phyloP scores from a whole-genome alignment of 2,888 invertebrate genomes.

The Emesis castigata region DNA sequence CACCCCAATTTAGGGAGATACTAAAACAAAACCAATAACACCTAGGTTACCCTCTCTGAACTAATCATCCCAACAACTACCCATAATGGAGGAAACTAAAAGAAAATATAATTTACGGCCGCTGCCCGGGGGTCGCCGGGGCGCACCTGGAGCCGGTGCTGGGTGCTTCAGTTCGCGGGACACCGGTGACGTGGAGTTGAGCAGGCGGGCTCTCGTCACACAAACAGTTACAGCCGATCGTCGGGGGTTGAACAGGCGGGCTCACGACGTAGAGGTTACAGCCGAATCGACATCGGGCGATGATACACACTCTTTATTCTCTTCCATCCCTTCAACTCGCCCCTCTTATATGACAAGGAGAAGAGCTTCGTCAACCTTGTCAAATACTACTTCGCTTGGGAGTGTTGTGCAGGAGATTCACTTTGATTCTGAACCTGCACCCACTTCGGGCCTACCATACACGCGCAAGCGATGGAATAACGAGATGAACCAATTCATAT shows the following conservation, averaged over 20 bases:
- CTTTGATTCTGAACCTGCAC: conserved; percentile 31
- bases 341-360: conserved; percentile 35
- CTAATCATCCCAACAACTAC: not conserved
- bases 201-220: not conserved
- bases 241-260: conserved; percentile 17
- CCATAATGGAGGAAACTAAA: not conserved
- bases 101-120: not conserved
- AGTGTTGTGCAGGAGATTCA: conserved; percentile 40
- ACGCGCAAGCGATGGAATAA: conserved; percentile 39
- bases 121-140: not conserved
- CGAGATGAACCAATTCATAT: conserved; percentile 34
- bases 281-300: conserved; percentile 25
- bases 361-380: conserved; percentile 19
- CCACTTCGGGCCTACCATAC: conserved; percentile 10
- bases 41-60: not conserved
- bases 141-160: not conserved
- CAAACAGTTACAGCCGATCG: not conserved
- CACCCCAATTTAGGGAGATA: not conserved
- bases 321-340: conserved; percentile 43
- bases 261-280: conserved; percentile 12
- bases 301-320: conserved; percentile 34
- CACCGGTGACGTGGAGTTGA: no score
- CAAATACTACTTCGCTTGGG: not conserved
- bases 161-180: no score
- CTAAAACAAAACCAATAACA: not conserved